Conservation (phyloP, 2,888 invertebrate genomes). For the Agrochola circellaris region DNA sequence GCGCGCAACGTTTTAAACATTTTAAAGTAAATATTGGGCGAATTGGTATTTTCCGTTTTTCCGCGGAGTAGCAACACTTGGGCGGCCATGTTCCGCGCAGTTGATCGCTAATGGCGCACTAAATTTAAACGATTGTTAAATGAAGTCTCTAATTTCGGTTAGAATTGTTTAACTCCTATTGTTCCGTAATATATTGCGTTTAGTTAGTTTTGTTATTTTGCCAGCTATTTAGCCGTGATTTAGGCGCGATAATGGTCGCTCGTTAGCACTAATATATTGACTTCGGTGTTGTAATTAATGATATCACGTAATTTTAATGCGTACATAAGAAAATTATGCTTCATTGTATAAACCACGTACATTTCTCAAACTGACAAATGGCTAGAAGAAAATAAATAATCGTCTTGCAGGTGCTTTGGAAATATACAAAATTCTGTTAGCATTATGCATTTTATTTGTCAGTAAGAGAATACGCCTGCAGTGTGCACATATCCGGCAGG, state of each 20-base stretch:
- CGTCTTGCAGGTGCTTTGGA: conserved; percentile 8
- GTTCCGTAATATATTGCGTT: conserved; percentile 65
- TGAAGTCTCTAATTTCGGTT: conserved; percentile 74
- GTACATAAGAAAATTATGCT: conserved; percentile 48
- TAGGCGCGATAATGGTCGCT: conserved; percentile 70
- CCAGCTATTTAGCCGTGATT: conserved; percentile 71
- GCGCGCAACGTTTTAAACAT: conserved; percentile 47
- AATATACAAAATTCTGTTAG: conserved; percentile 22
- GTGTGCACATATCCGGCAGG: conserved; percentile 21
- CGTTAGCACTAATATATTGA: conserved; percentile 70
- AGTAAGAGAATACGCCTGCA: conserved; percentile 23
- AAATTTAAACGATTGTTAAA: conserved; percentile 74
- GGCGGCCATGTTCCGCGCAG: conserved; percentile 66
- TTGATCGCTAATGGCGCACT: conserved; percentile 71
- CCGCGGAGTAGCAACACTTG: conserved; percentile 43
- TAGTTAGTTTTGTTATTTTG: conserved; percentile 69
- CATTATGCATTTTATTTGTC: conserved; percentile 32
- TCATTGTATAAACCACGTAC: conserved; percentile 7
- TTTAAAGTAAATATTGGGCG: conserved; percentile 62
- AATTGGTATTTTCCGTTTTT: conserved; percentile 60
- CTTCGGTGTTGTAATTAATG: conserved; percentile 62
- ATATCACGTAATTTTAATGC: conserved; percentile 59
- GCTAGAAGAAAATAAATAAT: conserved; percentile 29
- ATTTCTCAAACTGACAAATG: conserved; percentile 38
- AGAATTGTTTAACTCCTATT: conserved; percentile 71